Percentiles rank a stretch among this genome's conserved stretches.
Conservation (phyloP, 2,797 vertebrate species). For the Cuculus canorus region DNA sequence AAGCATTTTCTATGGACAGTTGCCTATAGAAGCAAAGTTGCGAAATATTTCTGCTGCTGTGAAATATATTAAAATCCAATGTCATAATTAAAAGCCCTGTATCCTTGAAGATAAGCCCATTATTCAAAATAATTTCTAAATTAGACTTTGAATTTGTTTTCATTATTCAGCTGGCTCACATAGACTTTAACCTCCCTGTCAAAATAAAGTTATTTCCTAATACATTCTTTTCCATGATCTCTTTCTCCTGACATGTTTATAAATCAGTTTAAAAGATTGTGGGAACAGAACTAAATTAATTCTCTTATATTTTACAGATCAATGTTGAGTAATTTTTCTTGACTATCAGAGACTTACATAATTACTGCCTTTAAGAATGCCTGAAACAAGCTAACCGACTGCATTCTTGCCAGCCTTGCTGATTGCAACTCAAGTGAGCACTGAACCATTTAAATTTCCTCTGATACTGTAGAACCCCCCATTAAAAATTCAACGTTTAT, state of each 20-base stretch:
- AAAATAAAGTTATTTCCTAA: constrained; percentile 68
- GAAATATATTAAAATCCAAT: neutral
- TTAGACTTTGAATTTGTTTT: constrained; percentile 71
- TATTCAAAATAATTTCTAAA: constrained; percentile 73
- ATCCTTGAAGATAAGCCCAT: constrained; percentile 41
- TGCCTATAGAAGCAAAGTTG: neutral
- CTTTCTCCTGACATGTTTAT: constrained; percentile 60
- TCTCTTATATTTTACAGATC: constrained; percentile 61
- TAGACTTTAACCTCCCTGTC: constrained; percentile 50
- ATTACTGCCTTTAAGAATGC: constrained; percentile 43
- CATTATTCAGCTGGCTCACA: constrained; percentile 65
- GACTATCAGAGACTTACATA: constrained; percentile 1
- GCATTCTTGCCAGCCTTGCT: neutral
- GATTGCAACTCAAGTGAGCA: constrained; percentile 18
- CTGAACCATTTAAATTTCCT: constrained; percentile 40
- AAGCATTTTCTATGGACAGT: neutral
- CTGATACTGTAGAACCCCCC: neutral
- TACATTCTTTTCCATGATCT: constrained; percentile 54
- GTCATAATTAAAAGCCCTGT: constrained; percentile 23
- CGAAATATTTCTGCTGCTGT: constrained; percentile 5
- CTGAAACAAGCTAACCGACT: constrained; percentile 31
- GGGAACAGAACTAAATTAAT: constrained; percentile 50
- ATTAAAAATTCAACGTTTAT: constrained; percentile 49
- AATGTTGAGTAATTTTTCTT: constrained; percentile 43
- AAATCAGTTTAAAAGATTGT: constrained; percentile 67